phyloP scores from a whole-genome alignment of 2,888 invertebrate genomes.

The Chydorus sphaericus region DNA sequence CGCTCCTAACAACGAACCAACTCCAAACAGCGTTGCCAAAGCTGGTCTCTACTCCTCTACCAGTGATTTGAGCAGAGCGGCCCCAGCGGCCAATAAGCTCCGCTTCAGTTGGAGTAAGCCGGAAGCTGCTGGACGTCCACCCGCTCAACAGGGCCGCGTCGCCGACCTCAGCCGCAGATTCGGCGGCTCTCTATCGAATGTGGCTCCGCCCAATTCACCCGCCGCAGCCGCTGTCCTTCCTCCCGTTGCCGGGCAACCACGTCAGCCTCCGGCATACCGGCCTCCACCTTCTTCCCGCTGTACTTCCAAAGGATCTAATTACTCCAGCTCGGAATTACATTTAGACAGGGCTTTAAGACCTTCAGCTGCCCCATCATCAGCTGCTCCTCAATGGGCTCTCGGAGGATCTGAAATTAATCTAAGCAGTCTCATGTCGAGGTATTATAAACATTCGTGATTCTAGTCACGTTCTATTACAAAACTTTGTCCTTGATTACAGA shows the following conservation, averaged over 20 bases:
- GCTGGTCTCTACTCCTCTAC: background rate
- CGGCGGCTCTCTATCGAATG: conserved; percentile 12
- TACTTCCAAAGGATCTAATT: background rate
- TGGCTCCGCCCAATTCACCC: background rate
- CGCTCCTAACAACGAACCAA: conserved; percentile 21
- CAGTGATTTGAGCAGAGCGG: conserved; percentile 1
- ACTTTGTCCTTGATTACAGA: background rate
- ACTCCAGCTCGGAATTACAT: conserved; percentile 8
- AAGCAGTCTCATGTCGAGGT: background rate
- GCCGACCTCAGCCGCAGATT: conserved; percentile 8
- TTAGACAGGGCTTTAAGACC: background rate
- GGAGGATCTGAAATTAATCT: conserved; percentile 10
- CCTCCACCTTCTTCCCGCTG: background rate
- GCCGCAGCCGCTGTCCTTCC: too few species aligned
- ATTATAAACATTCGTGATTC: background rate
- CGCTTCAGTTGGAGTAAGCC: background rate
- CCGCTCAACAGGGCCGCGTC: background rate
- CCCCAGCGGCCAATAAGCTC: background rate
- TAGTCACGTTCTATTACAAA: background rate
- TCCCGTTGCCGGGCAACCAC: background rate
- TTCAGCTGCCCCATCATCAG: background rate
- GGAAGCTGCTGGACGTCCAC: background rate
- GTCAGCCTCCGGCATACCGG: conserved; percentile 6
- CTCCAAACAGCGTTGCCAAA: background rate
- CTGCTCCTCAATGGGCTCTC: conserved; percentile 1